These are phyloP conservation scores for Malurus cyaneus DNA, from an alignment of 2,113 vertebrate genomes.

Conservation along the genomic window DNA sequence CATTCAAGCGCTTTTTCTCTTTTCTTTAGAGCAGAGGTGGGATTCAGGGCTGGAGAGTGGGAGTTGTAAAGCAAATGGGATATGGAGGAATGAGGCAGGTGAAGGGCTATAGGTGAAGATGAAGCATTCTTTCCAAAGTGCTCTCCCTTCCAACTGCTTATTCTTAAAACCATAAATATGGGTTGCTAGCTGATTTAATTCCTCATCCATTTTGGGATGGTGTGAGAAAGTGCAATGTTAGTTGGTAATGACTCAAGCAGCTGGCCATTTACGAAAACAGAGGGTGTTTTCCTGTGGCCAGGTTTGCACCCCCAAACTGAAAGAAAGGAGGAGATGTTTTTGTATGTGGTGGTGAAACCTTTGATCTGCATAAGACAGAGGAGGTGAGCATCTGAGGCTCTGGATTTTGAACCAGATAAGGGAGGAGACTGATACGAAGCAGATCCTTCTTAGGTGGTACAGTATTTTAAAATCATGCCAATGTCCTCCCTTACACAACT, in stretches of 20 bases:
- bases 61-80: background rate
- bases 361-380: background rate
- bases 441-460: background rate
- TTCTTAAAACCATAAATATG: background rate
- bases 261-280: background rate
- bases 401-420: background rate
- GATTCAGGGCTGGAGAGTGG: background rate
- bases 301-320: background rate
- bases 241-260: background rate
- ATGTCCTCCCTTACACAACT: background rate
- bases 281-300: background rate
- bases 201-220: background rate
- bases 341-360: background rate
- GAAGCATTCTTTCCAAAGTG: background rate
- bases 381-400: background rate
- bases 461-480: background rate
- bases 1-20: background rate
- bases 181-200: background rate
- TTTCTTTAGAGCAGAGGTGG: background rate
- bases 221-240: no score
- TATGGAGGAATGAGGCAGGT: background rate
- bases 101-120: rapidly evolving
- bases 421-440: background rate
- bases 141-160: background rate
- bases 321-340: background rate